phyloP scores from a whole-genome alignment of 2,797 vertebrate genomes.

The Esox masquinongy region DNA sequence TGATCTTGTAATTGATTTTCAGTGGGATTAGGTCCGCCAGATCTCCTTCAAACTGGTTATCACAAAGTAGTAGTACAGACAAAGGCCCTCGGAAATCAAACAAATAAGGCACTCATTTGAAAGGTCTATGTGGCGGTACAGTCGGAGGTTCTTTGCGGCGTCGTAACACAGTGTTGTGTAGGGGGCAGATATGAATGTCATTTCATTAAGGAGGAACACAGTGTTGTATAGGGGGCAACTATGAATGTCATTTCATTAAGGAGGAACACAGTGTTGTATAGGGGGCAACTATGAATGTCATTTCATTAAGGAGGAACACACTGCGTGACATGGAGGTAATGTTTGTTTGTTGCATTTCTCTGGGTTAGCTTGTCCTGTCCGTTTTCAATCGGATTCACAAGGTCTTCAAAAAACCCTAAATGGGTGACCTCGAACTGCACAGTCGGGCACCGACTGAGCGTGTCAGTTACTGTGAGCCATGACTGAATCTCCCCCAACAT shows the following conservation, averaged over 20 bases:
- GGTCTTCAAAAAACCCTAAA: not conserved
- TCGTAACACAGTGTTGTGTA: not conserved
- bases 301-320: not conserved
- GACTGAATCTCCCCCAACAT: not conserved
- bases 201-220: not conserved
- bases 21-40: conserved; percentile 8
- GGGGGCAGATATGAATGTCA: not conserved
- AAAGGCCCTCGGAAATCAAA: not conserved
- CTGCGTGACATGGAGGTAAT: not conserved
- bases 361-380: not conserved
- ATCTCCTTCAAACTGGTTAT: conserved; percentile 3
- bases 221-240: too few relatives aligned
- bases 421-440: not conserved
- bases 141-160: not conserved
- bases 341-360: not conserved
- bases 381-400: not conserved
- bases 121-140: not conserved
- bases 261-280: not conserved
- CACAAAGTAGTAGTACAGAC: conserved; percentile 8
- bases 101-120: not conserved
- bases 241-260: not conserved
- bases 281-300: not conserved
- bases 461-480: not conserved
- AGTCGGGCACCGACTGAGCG: not conserved
- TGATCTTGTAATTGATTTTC: conserved; percentile 7